Evolutionary conservation across 92 coral and sea anemone species (phyloP).

Genomic region (Epizoanthus ramosus): DNA sequence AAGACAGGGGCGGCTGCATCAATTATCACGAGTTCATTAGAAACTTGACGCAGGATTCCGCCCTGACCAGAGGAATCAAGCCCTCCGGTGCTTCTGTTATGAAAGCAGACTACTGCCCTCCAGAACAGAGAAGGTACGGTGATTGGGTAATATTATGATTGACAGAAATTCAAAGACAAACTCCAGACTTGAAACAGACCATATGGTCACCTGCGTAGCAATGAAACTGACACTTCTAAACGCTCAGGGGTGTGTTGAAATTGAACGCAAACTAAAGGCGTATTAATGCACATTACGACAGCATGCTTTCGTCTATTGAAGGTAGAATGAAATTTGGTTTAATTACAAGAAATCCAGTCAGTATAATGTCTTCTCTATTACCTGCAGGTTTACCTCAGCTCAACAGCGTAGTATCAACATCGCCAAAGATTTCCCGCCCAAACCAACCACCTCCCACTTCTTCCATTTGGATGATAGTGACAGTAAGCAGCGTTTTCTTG

Average conservation of each 20-base stretch:
- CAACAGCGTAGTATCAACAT: conserved; percentile 76
- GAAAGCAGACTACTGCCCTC: conserved; percentile 82
- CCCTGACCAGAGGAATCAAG: conserved; percentile 56
- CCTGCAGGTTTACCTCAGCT: conserved; percentile 74
- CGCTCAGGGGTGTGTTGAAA: too few relatives aligned
- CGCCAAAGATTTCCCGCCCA: conserved; percentile 49
- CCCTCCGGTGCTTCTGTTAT: conserved; percentile 74
- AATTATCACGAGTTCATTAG: conserved; percentile 72
- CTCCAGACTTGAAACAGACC: too few relatives aligned
- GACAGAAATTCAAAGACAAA: too few relatives aligned
- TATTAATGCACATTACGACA: neutral
- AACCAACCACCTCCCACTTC: conserved; percentile 75
- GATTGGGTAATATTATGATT: too few relatives aligned
- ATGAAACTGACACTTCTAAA: too few relatives aligned
- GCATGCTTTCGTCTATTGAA: neutral
- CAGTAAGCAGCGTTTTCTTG: conserved; percentile 49
- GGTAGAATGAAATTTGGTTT: too few relatives aligned
- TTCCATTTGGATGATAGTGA: conserved; percentile 73
- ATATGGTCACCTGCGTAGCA: too few relatives aligned
- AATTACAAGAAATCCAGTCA: neutral
- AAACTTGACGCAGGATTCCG: conserved; percentile 54
- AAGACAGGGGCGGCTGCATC: conserved; percentile 48
- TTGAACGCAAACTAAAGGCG: too few relatives aligned
- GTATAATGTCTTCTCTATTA: neutral
- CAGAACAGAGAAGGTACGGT: conserved; percentile 67